These are phyloP conservation scores for Portevinia maculata DNA, from an alignment of 2,888 invertebrate species.

Conservation along the genomic window DNA sequence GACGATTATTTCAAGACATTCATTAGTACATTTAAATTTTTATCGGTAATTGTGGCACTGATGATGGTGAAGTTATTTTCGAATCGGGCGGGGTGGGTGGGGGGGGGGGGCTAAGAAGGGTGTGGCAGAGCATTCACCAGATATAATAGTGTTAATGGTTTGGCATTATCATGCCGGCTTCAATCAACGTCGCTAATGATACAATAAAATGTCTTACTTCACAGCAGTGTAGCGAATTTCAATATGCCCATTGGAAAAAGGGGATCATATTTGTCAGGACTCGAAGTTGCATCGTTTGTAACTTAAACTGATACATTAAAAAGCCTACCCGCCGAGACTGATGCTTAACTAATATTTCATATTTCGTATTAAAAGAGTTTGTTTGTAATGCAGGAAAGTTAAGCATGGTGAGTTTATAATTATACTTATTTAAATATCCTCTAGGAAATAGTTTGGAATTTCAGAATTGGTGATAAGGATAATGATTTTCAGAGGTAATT, in stretches of 20 bases:
- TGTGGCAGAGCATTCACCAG: slow-evolving; percentile 49
- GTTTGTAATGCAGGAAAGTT: slow-evolving; percentile 11
- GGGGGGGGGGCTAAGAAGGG: too few relatives aligned
- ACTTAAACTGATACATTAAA: slow-evolving; percentile 35
- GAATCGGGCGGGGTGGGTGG: neutral
- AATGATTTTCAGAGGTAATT: neutral
- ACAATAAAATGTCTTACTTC: slow-evolving; percentile 66
- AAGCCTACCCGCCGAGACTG: slow-evolving; percentile 15
- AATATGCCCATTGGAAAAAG: slow-evolving; percentile 27
- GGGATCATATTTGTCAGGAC: slow-evolving; percentile 43
- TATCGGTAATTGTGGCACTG: slow-evolving; percentile 62
- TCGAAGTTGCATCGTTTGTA: slow-evolving; percentile 42
- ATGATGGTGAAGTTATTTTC: slow-evolving; percentile 52
- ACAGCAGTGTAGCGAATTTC: slow-evolving; percentile 1
- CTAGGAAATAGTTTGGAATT: slow-evolving; percentile 45
- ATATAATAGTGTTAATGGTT: slow-evolving; percentile 56
- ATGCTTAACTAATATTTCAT: slow-evolving; percentile 9
- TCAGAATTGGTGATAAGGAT: slow-evolving; percentile 32
- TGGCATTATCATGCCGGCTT: slow-evolving; percentile 29
- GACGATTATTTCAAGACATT: slow-evolving; percentile 23
- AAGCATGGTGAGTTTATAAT: slow-evolving; percentile 40
- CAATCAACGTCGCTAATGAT: neutral
- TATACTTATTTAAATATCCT: slow-evolving; percentile 37
- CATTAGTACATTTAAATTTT: slow-evolving; percentile 47
- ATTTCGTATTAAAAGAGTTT: slow-evolving; percentile 22